Evolutionary conservation across 2,113 vertebrate genomes (phyloP), one percentile per base, ranked within the genome.

Genomic region (Pachypanchax playfairii): DNA sequence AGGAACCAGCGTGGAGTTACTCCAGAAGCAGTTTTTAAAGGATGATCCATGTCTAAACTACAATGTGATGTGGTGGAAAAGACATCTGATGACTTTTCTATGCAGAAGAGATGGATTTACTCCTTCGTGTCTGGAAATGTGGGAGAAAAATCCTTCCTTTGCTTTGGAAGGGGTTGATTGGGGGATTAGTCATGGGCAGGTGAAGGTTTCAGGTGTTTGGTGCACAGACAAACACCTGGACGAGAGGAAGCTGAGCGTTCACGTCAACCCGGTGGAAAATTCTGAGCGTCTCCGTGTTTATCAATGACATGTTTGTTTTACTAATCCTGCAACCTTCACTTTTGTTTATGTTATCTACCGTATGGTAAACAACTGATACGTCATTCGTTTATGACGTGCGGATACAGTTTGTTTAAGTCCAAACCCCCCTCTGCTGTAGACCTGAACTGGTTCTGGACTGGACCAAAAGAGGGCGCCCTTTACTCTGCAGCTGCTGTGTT

Each of bases 391-490:
- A n/a, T n/a, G n/a, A n/a, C n/a, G n/a, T n/a, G n/a, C n/a, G n/a
- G n/a, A n/a, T n/a, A n/a, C n/a, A n/a, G n/a, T n/a, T n/a, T 29
- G 8, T 8, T 29, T 29, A 29, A 4, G 17, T 38, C 11, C 12
- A 10, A 2, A 22, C 25, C 11, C 25, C 22, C 42, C 20, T 5
- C 6, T 17, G 13, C 15, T 15, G n/a, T 14, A 24, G 3, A n/a
- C 26, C 41, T 8, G 6, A 4, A 1, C 9, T n/a, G 31, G 33
- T 10, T 13, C 11, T 29, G 33, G 39, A 1, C 9, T 47, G 41
- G 9, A 59, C 91, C 91, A 92, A 79, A 46, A 90, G 91, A 85
- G 86, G 90, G 89, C 89, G 61, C 26, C 67, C 50, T 70, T 58
- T 56, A 65, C 75, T 82, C 83, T 53, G 6, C 18, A 29, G 35